Evolutionary conservation across 1,140 invertebrate species (phyloP), one percentile per base, ranked within the genome.

Genomic region (Rhynchophorus ferrugineus): DNA sequence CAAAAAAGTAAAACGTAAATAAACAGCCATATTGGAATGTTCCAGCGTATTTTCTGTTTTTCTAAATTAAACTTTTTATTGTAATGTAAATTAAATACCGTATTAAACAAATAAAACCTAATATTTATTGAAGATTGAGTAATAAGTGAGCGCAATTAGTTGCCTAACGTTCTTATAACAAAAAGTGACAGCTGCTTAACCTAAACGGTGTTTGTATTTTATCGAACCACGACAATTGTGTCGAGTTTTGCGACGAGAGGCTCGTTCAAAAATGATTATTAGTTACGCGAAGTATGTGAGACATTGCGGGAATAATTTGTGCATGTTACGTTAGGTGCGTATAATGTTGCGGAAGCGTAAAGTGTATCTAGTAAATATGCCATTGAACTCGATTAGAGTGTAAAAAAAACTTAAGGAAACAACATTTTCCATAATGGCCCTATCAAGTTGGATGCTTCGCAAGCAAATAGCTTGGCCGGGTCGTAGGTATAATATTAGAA

Each of bases 381-480:
- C 42, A 39, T 39, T 35, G 42, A 43, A 41, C 47, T 49, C 34
- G 14, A 45, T 20, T 37, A 49, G 42, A 21, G 45, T 55, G 43
- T 39, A 39, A 44, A 49, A 29, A 49, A 49, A 37, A 6, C 18
- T 44, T 35, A 21, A 34, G 19, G 39, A 54, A 36, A 34, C 45
- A 6, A 39, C 41, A 42, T 46, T 44, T 44, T 46, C 47, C 49
- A 38, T n/a, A 38, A 59, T 59, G 58, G 58, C 58, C 35, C 36
- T 59, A 18, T 49, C 52, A 16, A 56, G 58, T 44, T 59, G 58
- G 58, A 59, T 53, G 49, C 17, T 59, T 11, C 37, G 54, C 35
- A 36, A 41, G 14, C 54, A 56, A 33, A 34, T 44, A 17, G 51
- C 46, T 6, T 35, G 36, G n/a, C 47, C 44, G 51, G 42, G 51